A percentile compares a stretch with the other conserved stretches of the same genome.
These are phyloP conservation scores for Catharus ustulatus DNA, from an alignment of 2,797 vertebrate genomes.

Conservation along the genomic window DNA sequence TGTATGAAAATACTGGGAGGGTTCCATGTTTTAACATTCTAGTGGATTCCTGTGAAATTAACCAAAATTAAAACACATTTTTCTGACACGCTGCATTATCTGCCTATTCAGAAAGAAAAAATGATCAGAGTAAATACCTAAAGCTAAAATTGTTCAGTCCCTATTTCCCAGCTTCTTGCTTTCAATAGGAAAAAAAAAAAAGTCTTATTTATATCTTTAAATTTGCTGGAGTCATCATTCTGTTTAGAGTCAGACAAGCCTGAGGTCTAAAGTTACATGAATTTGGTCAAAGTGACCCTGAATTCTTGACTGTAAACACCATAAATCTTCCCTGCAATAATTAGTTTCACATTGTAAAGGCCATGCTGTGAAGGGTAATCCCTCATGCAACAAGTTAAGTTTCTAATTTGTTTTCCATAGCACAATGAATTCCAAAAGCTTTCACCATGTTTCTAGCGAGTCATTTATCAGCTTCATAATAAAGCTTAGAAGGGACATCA, in stretches of 20 bases:
- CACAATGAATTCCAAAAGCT: constrained; percentile 67
- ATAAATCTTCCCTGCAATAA: constrained; percentile 70
- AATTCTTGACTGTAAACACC: constrained; percentile 72
- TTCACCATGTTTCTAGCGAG: constrained; percentile 56
- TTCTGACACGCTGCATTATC: neutral
- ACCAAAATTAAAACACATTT: neutral
- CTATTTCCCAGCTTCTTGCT: neutral
- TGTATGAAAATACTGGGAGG: neutral
- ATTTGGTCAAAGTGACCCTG: constrained; percentile 72
- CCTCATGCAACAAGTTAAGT: constrained; percentile 70
- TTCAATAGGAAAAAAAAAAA: neutral
- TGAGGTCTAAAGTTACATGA: constrained; percentile 58
- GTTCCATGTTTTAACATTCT: neutral
- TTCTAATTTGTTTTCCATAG: constrained; percentile 71
- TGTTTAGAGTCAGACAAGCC: constrained; percentile 29
- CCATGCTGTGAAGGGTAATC: constrained; percentile 69
- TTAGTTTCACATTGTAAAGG: constrained; percentile 71
- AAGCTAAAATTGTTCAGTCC: neutral
- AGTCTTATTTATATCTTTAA: neutral
- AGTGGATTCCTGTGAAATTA: neutral
- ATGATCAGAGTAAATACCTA: neutral
- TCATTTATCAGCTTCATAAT: constrained; percentile 67
- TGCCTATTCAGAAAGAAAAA: neutral
- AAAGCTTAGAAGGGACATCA: constrained; percentile 36
- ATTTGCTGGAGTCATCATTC: constrained; percentile 13